Conservation (phyloP, 2,888 invertebrate species). For the Uloborus plumipes region DNA sequence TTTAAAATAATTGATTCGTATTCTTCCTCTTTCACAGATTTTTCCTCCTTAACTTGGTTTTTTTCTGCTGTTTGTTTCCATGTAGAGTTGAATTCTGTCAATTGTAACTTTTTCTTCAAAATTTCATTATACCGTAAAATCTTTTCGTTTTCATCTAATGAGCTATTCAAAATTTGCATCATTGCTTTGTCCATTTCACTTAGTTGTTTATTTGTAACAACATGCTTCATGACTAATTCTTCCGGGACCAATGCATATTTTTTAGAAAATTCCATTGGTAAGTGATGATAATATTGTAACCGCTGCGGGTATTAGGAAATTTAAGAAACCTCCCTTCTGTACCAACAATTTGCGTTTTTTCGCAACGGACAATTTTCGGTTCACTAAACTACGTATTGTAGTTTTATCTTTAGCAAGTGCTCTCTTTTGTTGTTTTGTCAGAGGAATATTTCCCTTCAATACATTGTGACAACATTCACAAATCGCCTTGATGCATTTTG, state of each 20-base stretch:
- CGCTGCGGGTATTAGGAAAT: no score
- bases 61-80: neutral
- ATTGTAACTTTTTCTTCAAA: constrained; percentile 4
- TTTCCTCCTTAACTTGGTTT: neutral
- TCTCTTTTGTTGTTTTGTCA: neutral
- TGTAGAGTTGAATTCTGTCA: neutral
- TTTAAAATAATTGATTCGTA: no score
- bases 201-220: neutral
- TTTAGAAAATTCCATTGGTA: constrained; percentile 17
- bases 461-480: constrained; percentile 1
- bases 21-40: neutral
- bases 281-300: neutral
- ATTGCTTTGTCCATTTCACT: constrained; percentile 8
- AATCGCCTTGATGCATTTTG: neutral
- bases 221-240: neutral
- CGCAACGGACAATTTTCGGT: neutral
- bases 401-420: neutral
- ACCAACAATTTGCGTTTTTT: neutral
- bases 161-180: neutral
- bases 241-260: constrained; percentile 1
- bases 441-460: constrained; percentile 5
- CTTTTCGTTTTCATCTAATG: neutral
- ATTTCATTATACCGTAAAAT: neutral
- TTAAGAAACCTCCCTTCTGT: constrained; percentile 11
- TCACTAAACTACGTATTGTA: neutral